Conservation (phyloP, 2,797 vertebrate species). For the Lycodopsis pacificus region DNA sequence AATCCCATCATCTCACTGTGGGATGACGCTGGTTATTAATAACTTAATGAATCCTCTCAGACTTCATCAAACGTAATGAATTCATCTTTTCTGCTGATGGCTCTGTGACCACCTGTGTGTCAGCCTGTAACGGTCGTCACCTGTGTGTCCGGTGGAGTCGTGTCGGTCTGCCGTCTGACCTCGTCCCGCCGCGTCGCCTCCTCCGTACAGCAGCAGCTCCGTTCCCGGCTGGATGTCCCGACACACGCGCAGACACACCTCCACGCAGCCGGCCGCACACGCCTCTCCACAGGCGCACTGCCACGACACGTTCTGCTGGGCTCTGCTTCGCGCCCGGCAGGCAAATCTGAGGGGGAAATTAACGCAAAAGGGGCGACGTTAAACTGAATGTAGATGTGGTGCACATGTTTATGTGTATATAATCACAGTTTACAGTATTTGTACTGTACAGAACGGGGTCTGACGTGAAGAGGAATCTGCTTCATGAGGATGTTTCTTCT, state of each 20-base stretch:
- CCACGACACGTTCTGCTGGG: conserved; percentile 60
- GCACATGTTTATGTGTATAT: not conserved
- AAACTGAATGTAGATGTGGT: not conserved
- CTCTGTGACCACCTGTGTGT: not conserved
- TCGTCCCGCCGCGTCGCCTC: not conserved
- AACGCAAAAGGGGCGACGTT: not conserved
- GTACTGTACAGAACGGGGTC: too few species aligned
- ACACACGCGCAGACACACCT: conserved; percentile 55
- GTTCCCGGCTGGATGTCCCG: conserved; percentile 64
- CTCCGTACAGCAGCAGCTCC: conserved; percentile 69
- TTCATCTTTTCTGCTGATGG: not conserved
- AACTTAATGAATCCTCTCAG: not conserved
- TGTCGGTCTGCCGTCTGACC: not conserved
- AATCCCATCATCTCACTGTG: too few species aligned
- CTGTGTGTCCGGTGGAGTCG: not conserved
- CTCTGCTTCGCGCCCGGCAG: conserved; percentile 49
- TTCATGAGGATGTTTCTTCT: too few species aligned
- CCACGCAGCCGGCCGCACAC: conserved; percentile 55
- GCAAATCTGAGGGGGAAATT: conserved; percentile 64
- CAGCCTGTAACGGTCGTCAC: conserved; percentile 22
- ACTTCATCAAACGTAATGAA: not conserved
- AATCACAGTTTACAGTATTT: not conserved
- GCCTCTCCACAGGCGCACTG: conserved; percentile 48
- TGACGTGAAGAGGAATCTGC: not conserved
- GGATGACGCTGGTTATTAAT: not conserved